These are phyloP conservation scores for Turritopsis dohrnii DNA, from an alignment of 30 jellyfish, hydroid and myxozoan genomes.

Conservation along the genomic window DNA sequence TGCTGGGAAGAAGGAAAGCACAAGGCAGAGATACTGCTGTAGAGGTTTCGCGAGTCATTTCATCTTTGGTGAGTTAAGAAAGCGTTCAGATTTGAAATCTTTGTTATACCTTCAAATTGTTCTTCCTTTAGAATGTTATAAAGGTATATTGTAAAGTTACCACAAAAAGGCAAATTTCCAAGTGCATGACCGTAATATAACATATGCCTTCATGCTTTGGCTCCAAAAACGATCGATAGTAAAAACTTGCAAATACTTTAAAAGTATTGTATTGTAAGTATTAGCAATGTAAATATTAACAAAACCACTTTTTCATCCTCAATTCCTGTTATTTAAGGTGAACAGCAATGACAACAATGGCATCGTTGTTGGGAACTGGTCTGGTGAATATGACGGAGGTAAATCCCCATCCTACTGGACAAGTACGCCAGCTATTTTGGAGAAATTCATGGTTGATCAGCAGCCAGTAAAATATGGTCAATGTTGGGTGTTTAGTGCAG, in stretches of 20 bases:
- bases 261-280: no score
- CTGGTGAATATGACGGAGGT: slow-evolving; percentile 92
- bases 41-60: slow-evolving; percentile 60
- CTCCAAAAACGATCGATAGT: no score
- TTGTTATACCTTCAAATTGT: no score
- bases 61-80: slow-evolving; percentile 62
- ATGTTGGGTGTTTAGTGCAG: slow-evolving; percentile 98
- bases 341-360: slow-evolving; percentile 71
- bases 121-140: no score
- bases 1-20: slow-evolving; percentile 32
- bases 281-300: no score
- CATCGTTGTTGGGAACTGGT: slow-evolving; percentile 92
- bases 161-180: no score
- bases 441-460: slow-evolving; percentile 45
- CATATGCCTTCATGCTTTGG: no score
- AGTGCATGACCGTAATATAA: no score
- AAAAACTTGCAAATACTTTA: no score
- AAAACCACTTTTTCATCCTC: neutral
- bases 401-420: slow-evolving; percentile 86
- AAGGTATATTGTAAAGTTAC: no score
- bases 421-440: slow-evolving; percentile 81
- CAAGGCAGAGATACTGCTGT: slow-evolving; percentile 55
- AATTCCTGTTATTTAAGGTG: neutral
- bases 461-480: slow-evolving; percentile 82
- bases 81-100: no score